Evolutionary conservation across 2,113 vertebrate genomes (phyloP).

Genomic region (Rhinichthys klamathensis): DNA sequence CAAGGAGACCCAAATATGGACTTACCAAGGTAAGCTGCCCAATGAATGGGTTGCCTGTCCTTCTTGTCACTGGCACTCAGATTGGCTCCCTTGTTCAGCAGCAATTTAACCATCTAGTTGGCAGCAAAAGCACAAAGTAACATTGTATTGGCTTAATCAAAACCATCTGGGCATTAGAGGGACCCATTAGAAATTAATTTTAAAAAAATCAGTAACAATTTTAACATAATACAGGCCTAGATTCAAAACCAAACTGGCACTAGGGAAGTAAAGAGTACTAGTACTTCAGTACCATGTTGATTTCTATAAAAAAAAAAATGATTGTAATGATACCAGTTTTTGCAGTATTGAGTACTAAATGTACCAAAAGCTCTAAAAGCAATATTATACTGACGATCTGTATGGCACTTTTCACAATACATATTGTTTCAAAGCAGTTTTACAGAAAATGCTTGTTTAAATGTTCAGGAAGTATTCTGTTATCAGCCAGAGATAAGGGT

Average conservation of each 20-base stretch:
- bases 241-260: background rate
- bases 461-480: too few species aligned
- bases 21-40: slow-evolving; percentile 92
- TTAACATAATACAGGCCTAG: background rate
- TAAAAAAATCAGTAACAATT: background rate
- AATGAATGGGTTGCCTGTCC: slow-evolving; percentile 92
- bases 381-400: background rate
- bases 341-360: background rate
- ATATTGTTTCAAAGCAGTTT: too few species aligned
- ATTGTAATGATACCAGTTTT: background rate
- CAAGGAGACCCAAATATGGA: background rate
- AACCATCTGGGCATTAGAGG: background rate
- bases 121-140: background rate
- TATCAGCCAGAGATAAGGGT: too few species aligned
- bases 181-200: background rate
- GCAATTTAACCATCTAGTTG: slow-evolving; percentile 89
- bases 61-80: slow-evolving; percentile 91
- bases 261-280: background rate
- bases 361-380: background rate
- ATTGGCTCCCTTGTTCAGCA: slow-evolving; percentile 90
- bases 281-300: background rate
- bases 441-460: too few species aligned
- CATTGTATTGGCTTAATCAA: background rate
- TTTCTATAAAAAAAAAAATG: too few species aligned
- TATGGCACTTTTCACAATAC: too few species aligned